These are phyloP conservation scores for Brachypteracias leptosomus DNA, from an alignment of 2,113 vertebrate species.

Conservation along the genomic window DNA sequence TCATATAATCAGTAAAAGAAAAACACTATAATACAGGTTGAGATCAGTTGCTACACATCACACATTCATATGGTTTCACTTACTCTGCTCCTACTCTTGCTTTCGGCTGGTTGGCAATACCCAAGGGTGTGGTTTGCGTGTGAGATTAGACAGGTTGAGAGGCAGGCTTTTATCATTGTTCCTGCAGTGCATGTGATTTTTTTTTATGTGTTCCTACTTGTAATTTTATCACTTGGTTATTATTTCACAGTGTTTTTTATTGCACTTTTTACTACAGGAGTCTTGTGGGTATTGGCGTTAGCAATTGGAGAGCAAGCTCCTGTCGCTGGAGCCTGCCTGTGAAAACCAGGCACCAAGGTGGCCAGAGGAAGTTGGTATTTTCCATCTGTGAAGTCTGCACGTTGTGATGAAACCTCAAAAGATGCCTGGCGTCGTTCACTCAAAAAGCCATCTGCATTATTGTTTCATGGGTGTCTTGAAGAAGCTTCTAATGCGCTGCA, in stretches of 20 bases:
- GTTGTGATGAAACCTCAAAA: not conserved
- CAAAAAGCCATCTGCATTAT: not conserved
- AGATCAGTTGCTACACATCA: not conserved
- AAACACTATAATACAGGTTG: not conserved
- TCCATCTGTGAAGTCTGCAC: not conserved
- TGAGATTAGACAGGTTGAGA: conserved; percentile 63
- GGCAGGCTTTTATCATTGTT: conserved; percentile 54
- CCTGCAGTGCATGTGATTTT: conserved; percentile 29
- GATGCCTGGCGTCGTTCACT: not conserved
- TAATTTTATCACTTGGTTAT: conserved; percentile 68
- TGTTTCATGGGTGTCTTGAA: not conserved
- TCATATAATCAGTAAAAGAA: not conserved
- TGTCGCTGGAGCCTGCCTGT: not conserved
- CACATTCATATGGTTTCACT: conserved; percentile 16
- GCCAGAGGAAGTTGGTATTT: not conserved
- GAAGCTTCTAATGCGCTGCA: not conserved
- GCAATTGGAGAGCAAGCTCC: not conserved
- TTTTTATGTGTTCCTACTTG: conserved; percentile 60
- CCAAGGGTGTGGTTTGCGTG: conserved; percentile 51
- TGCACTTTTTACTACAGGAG: conserved; percentile 48
- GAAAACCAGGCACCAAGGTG: not conserved
- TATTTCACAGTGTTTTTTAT: conserved; percentile 61
- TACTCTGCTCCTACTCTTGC: conserved; percentile 3
- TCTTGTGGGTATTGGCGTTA: conserved; percentile 25
- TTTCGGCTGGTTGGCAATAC: conserved; percentile 38